These are phyloP conservation scores for Miichthys miiuy DNA, from an alignment of 2,797 vertebrate species.

Conservation along the genomic window DNA sequence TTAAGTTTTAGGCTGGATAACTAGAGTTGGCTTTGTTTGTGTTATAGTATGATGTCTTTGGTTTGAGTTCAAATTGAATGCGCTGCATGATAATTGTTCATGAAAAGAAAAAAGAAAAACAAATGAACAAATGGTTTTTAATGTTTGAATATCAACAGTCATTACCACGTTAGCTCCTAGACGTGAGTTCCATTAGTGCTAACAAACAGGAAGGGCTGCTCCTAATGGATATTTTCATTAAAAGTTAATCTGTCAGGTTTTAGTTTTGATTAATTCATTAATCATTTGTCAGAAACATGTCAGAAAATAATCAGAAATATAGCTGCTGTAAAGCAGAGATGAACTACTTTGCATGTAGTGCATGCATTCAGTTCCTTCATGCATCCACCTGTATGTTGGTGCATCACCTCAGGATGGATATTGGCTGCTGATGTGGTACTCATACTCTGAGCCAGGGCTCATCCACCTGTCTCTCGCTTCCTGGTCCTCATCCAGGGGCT, in stretches of 20 bases:
- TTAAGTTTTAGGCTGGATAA: neutral
- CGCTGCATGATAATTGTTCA: conserved; percentile 2
- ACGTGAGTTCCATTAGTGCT: conserved; percentile 17
- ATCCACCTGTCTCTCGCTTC: conserved; percentile 63
- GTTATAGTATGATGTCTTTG: neutral
- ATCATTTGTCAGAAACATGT: conserved; percentile 9
- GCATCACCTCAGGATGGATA: conserved; percentile 28
- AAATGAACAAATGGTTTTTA: conserved; percentile 7
- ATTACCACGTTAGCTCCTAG: neutral
- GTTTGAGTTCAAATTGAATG: conserved; percentile 17
- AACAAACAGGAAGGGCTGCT: conserved; percentile 10
- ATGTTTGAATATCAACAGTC: conserved; percentile 6
- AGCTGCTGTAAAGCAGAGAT: too few relatives aligned
- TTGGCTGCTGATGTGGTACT: conserved; percentile 44
- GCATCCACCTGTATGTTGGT: conserved; percentile 13
- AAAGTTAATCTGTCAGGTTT: conserved; percentile 6
- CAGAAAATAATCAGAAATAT: neutral
- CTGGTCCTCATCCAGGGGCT: conserved; percentile 62
- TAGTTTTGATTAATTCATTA: conserved; percentile 12
- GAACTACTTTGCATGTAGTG: neutral
- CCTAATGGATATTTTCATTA: conserved; percentile 33
- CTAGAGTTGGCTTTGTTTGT: conserved; percentile 3
- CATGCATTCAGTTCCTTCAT: neutral
- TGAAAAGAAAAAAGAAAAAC: neutral
- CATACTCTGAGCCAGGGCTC: conserved; percentile 46